phyloP scores from a whole-genome alignment of 2,888 invertebrate genomes.

The Euphydryas editha region DNA sequence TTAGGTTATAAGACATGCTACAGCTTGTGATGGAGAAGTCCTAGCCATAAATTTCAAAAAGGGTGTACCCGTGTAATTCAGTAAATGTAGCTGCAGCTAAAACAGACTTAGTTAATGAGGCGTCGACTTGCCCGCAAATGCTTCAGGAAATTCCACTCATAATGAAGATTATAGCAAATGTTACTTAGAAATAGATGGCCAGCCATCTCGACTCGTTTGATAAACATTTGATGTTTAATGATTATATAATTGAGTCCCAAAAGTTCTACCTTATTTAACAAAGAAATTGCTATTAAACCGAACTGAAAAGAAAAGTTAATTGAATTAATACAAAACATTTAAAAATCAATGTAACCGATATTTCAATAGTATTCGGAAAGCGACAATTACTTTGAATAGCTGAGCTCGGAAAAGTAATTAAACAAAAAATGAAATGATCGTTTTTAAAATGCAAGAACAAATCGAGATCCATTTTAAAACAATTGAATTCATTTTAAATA shows the following conservation, averaged over 20 bases:
- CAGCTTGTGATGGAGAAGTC: not conserved
- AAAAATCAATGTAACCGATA: slow-evolving; percentile 9
- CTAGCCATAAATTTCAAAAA: not conserved
- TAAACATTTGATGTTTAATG: not conserved
- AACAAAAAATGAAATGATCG: slow-evolving; percentile 23
- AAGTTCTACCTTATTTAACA: no score
- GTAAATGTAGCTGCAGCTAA: slow-evolving; percentile 16
- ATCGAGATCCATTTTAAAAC: slow-evolving; percentile 12
- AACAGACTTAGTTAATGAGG: slow-evolving; percentile 41
- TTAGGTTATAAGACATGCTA: not conserved
- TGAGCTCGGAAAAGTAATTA: slow-evolving; percentile 25
- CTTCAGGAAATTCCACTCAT: slow-evolving; percentile 32
- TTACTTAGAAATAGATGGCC: slow-evolving; percentile 32
- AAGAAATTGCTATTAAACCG: no score
- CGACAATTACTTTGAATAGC: slow-evolving; percentile 25
- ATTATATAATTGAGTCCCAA: not conserved
- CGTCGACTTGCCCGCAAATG: slow-evolving; percentile 37
- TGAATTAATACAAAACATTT: slow-evolving; percentile 11
- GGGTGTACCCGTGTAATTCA: slow-evolving; percentile 5
- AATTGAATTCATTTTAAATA: not conserved
- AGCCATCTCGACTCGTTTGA: slow-evolving; percentile 4
- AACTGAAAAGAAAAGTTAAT: not conserved
- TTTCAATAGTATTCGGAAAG: slow-evolving; percentile 11
- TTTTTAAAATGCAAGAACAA: slow-evolving; percentile 16
- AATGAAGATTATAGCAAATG: slow-evolving; percentile 34